A percentile compares a stretch with the other conserved stretches of the same genome.
These are phyloP conservation scores for Brachionus manjavacas DNA, from an alignment of 1,140 invertebrate species.

Conservation along the genomic window DNA sequence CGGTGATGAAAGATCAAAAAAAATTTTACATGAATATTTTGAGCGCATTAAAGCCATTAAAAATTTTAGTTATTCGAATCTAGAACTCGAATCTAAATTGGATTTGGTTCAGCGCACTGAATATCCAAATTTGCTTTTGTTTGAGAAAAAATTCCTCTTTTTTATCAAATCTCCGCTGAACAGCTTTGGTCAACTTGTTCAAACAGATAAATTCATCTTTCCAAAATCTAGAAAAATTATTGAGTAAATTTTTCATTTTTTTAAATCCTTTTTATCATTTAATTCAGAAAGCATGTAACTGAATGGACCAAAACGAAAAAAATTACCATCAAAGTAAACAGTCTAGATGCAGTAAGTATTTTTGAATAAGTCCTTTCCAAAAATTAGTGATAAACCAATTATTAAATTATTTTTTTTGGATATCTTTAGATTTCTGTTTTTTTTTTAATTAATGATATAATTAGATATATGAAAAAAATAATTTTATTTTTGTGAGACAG, in stretches of 20 bases:
- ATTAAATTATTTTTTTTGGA: no score
- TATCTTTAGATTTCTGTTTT: no score
- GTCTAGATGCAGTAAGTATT: neutral
- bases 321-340: neutral
- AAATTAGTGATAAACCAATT: neutral
- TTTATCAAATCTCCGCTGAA: neutral
- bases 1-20: neutral
- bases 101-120: neutral
- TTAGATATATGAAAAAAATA: no score
- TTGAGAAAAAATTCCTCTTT: slow-evolving; percentile 1
- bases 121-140: neutral
- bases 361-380: neutral
- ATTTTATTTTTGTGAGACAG: no score
- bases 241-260: neutral
- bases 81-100: neutral
- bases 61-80: neutral
- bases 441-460: no score
- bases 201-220: neutral
- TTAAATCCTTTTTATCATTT: neutral
- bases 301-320: neutral
- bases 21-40: neutral
- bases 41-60: neutral
- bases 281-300: neutral
- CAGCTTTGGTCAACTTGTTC: neutral
- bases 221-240: neutral